Conservation (phyloP, 2,113 vertebrate species). For the Platanista minor region DNA sequence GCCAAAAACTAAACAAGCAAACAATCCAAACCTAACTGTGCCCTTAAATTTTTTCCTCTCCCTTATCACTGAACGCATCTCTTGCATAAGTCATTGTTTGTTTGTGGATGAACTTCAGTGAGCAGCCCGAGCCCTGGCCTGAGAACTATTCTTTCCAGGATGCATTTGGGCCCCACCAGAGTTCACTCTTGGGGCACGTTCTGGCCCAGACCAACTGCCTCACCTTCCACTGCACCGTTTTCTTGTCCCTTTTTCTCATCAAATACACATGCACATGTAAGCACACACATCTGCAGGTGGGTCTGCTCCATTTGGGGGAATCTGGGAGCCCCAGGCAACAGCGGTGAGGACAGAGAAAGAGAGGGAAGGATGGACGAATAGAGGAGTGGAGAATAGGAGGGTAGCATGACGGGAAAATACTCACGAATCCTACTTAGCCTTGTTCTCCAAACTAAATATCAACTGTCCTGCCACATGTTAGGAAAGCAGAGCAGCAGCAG, state of each 20-base stretch:
- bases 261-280: accelerated
- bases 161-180: neutral
- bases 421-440: neutral
- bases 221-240: neutral
- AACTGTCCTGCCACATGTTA: neutral
- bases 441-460: neutral
- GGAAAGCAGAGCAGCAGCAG: neutral
- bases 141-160: neutral
- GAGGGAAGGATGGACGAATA: accelerated
- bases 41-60: neutral
- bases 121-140: neutral
- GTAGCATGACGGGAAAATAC: neutral
- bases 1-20: neutral
- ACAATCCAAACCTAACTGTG: neutral
- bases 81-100: neutral
- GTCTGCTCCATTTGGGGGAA: neutral
- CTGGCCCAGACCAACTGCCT: neutral
- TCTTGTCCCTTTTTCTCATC: neutral
- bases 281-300: accelerated
- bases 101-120: neutral
- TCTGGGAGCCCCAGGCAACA: neutral
- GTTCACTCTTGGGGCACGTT: too few species aligned
- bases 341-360: neutral
- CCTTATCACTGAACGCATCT: neutral
- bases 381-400: accelerated